Conservation (phyloP, 2,113 vertebrate genomes). For the Burhinus oedicnemus region DNA sequence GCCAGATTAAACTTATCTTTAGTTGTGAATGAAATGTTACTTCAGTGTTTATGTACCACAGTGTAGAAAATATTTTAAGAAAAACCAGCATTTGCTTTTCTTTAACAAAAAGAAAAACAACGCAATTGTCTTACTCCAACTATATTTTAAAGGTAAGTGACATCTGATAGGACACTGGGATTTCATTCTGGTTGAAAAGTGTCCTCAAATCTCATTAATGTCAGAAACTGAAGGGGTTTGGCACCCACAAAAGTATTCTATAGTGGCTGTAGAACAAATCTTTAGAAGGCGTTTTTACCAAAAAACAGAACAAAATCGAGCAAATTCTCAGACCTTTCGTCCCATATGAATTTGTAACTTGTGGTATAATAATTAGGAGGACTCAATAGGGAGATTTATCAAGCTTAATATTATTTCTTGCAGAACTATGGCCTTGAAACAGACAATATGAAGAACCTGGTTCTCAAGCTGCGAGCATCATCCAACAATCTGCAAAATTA, state of each 20-base stretch:
- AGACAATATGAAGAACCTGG: slow-evolving; percentile 92
- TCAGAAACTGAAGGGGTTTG: background rate
- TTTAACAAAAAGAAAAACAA: background rate
- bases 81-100: background rate
- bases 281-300: background rate
- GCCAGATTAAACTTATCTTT: background rate
- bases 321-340: background rate
- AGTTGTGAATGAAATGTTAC: background rate
- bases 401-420: background rate
- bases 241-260: background rate
- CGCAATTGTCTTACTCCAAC: background rate
- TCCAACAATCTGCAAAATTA: slow-evolving; percentile 89
- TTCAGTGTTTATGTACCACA: background rate
- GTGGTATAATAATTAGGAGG: background rate
- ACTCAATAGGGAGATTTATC: background rate
- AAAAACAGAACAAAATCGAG: background rate
- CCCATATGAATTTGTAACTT: background rate
- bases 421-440: slow-evolving; percentile 98
- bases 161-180: background rate
- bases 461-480: slow-evolving; percentile 87
- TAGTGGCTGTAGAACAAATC: background rate
- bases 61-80: background rate
- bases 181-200: background rate
- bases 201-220: background rate
- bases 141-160: background rate